phyloP scores from a whole-genome alignment of 2,113 vertebrate genomes.

The Nyctibius bracteatus region DNA sequence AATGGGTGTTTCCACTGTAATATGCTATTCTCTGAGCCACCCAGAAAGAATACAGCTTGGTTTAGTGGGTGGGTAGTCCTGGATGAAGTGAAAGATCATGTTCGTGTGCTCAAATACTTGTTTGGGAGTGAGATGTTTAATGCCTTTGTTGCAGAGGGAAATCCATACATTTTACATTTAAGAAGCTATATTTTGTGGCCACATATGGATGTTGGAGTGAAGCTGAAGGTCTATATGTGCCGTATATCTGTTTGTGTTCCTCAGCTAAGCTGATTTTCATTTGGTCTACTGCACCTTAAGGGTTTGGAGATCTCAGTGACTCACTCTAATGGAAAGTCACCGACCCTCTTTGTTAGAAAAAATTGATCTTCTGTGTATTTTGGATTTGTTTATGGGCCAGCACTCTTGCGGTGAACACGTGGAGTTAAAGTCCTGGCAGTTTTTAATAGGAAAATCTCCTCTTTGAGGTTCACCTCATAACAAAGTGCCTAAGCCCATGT shows the following conservation, averaged over 20 bases:
- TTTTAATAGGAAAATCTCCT: background rate
- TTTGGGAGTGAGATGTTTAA: constrained; percentile 46
- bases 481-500: background rate
- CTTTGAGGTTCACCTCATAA: background rate
- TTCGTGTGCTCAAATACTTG: constrained; percentile 42
- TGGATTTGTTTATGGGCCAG: constrained; percentile 39
- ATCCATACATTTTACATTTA: constrained; percentile 30
- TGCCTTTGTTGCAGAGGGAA: constrained; percentile 62
- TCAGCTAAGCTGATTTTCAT: constrained; percentile 39
- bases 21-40: constrained; percentile 75
- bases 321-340: constrained; percentile 14
- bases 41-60: constrained; percentile 76
- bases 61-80: constrained; percentile 67
- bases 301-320: constrained; percentile 44
- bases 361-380: constrained; percentile 48
- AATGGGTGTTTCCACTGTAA: constrained; percentile 80
- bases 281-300: constrained; percentile 48
- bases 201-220: constrained; percentile 20
- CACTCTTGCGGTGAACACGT: background rate
- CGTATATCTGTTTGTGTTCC: constrained; percentile 44
- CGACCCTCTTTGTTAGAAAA: background rate
- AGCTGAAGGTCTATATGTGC: background rate
- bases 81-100: constrained; percentile 66
- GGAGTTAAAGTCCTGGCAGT: background rate
- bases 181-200: constrained; percentile 28